Conservation (phyloP, 1,140 invertebrate species). For the Drosophila nasuta region DNA sequence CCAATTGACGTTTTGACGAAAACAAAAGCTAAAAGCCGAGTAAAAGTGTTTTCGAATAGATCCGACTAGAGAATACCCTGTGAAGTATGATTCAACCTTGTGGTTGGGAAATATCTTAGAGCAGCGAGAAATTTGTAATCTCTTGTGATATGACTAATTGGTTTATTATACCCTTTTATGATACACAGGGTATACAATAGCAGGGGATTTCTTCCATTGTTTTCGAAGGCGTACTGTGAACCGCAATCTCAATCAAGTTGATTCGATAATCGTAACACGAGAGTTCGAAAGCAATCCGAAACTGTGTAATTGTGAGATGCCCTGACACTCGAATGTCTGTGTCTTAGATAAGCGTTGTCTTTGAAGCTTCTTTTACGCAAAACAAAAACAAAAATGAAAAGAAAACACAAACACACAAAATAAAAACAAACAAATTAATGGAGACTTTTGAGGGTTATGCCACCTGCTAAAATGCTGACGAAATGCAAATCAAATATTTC, state of each 20-base stretch:
- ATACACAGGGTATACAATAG: conserved; percentile 3
- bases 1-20: conserved; percentile 36
- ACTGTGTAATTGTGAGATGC: conserved; percentile 18
- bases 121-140: too few species aligned
- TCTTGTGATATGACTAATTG: too few species aligned
- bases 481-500: conserved; percentile 15
- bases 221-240: neutral
- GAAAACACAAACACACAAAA: too few species aligned
- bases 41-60: neutral
- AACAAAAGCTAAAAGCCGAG: conserved; percentile 17
- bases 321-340: neutral
- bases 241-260: conserved; percentile 6
- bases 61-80: neutral
- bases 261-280: conserved; percentile 34
- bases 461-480: conserved; percentile 11
- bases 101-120: too few species aligned
- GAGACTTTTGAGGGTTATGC: conserved; percentile 18
- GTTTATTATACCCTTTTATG: neutral
- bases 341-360: conserved; percentile 11
- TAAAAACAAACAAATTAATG: neutral
- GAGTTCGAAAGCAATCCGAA: conserved; percentile 19
- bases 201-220: neutral
- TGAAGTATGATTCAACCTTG: neutral
- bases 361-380: conserved; percentile 2
- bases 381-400: neutral